Conservation (phyloP, 1,140 invertebrate species). For the Scaptomyza hsui region DNA sequence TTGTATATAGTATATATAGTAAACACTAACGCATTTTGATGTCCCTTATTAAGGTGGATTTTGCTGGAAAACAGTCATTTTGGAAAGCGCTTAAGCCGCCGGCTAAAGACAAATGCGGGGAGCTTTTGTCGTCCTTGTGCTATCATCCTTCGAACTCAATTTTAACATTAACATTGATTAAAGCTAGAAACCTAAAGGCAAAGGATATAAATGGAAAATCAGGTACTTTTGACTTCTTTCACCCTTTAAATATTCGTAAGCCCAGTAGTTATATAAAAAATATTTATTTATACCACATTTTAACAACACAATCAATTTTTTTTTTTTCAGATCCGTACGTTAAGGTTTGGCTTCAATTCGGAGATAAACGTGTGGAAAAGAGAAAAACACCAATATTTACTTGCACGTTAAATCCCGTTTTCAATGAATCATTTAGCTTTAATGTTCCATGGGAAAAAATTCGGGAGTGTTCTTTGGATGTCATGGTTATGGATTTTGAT, state of each 20-base stretch:
- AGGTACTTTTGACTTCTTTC: too few species aligned
- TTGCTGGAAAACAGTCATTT: conserved; percentile 95
- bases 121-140: conserved; percentile 94
- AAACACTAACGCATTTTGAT: not conserved
- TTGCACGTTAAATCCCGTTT: conserved; percentile 95
- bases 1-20: not conserved
- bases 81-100: conserved; percentile 97
- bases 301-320: too few species aligned
- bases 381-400: conserved; percentile 98
- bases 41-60: conserved; percentile 93
- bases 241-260: too few species aligned
- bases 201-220: conserved; percentile 98
- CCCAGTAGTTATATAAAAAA: too few species aligned
- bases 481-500: conserved; percentile 98
- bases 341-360: conserved; percentile 97
- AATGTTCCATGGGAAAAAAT: conserved; percentile 98
- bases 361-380: conserved; percentile 96
- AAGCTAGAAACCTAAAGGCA: conserved; percentile 96
- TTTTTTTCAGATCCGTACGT: conserved; percentile 94
- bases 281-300: too few species aligned
- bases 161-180: conserved; percentile 93
- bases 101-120: conserved; percentile 95
- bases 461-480: conserved; percentile 94
- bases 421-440: conserved; percentile 97
- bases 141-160: conserved; percentile 96